Evolutionary conservation across 2,888 invertebrate species (phyloP), one percentile per base, ranked within the genome.

Genomic region (Tipula helvola): DNA sequence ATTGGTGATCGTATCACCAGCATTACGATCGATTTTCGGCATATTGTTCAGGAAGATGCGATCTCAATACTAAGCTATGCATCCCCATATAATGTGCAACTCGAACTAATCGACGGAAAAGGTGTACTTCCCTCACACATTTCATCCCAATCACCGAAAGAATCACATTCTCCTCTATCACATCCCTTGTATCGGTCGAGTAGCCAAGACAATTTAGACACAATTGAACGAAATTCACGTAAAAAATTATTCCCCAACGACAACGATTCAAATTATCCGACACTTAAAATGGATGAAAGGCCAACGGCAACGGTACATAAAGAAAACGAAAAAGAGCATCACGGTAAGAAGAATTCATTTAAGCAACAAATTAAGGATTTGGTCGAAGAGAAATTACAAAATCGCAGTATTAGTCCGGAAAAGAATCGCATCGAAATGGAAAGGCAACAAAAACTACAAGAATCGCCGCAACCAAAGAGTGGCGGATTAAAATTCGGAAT

Each of bases 31-130:
- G 96, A 96, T 89, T 97, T 97, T 90, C 94, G 95, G 87, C 96
- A 96, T 88, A 97, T 97, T 92, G 97, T 97, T 0, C 95, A 96
- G 89, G 97, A 97, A 90, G 98, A 98, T 90, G 98, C 98, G 0
- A 92, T 97, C 86, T 96, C 96, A 2, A 96, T 98, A 88, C 92
- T 98, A 83, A 97, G 97, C 88, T 96, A 97, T 88, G 97, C 97
- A 5, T 97, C 97, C 57, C 97, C 98, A 0, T 98, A 98, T 90
- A 96, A 96, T 87, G 96, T 97, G 16, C 95, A 95, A 88, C 92
- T 97, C 87, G 96, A 96, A 90, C 94, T 97, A 42, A 94, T 95
- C 89, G 93, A 93, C 88, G 93, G 93, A 0, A 91, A 90, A 88
- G 88, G 89, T 52, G 88, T 83, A 10, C 28, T 87, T 13, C 86